Conservation (phyloP, 2,797 vertebrate species). For the Cyprinella venusta region DNA sequence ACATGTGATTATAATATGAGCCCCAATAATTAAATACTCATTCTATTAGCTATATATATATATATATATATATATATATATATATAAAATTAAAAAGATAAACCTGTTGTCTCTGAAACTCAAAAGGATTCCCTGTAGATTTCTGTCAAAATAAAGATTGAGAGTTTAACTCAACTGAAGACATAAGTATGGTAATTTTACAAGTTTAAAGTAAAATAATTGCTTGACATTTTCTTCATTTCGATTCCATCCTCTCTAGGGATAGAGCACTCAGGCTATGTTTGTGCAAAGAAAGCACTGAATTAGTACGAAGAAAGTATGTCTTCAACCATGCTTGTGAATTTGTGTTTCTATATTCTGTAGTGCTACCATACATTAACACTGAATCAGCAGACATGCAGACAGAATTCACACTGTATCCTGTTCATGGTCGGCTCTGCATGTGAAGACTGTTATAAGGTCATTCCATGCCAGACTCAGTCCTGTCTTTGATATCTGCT, state of each 20-base stretch:
- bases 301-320: neutral
- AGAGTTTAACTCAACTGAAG: neutral
- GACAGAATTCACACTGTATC: conserved; percentile 8
- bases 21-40: neutral
- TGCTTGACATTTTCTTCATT: neutral
- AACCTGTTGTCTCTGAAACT: neutral
- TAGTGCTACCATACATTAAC: neutral
- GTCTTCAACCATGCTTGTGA: neutral
- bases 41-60: neutral
- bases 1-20: neutral
- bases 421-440: neutral
- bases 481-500: conserved; percentile 38
- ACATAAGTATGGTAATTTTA: neutral
- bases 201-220: neutral
- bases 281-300: neutral
- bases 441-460: conserved; percentile 8
- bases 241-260: neutral
- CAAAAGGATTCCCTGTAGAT: neutral
- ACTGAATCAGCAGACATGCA: conserved; percentile 7
- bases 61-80: no score
- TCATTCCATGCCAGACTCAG: conserved; percentile 27
- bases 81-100: no score
- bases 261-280: neutral
- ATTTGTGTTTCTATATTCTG: neutral
- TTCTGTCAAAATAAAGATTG: neutral